Evolutionary conservation across 2,797 vertebrate species (phyloP), one percentile per base, ranked within the genome.

Genomic region (Peromyscus attwateri): DNA sequence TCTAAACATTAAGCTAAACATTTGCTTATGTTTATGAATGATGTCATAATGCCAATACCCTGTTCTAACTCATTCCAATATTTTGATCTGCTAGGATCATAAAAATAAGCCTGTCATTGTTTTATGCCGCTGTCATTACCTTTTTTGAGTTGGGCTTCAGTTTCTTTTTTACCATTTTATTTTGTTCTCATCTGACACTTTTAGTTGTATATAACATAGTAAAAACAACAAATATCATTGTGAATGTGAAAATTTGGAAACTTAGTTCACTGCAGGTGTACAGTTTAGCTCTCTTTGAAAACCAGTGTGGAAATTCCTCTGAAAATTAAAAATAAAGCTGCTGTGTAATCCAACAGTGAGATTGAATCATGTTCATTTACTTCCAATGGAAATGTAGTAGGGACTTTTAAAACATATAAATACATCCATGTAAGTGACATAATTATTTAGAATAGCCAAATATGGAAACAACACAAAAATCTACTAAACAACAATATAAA

Each of bases 321-420:
- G 34, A 60, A 91, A 87, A 57, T 89, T 76, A 31, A 83, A 91
- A 83, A 76, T 64, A 85, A 16, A 91, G 34, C 5, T 75, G 4
- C 7, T 17, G 49, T 64, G 29, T 75, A 29, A 81, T 34, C 2
- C 23, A 64, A n/a, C 16, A 66, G 31, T 80, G n/a, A 23, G 12
- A 76, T 60, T 1, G 1, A 62, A 23, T 71, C 11, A 1, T 64
- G 16, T 57, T 7, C 10, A 12, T 73, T 55, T 43, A 13, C 34
- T 87, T 31, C 9, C 29, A 66, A 4, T 75, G 6, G 5, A 80
- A 75, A 66, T 8, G 16, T 29, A 75, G 46, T 55, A 5, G 52
- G 19, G 13, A 62, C 27, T 23, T 34, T 71, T 31, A 87, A 81
- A 6, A 29, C 6, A 75, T 57, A 52, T 21, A 80, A 34, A 55